Percentiles rank a stretch among this genome's conserved stretches.
Evolutionary conservation across 2,888 invertebrate genomes (phyloP).

Genomic region (Campopleginae sp.): DNA sequence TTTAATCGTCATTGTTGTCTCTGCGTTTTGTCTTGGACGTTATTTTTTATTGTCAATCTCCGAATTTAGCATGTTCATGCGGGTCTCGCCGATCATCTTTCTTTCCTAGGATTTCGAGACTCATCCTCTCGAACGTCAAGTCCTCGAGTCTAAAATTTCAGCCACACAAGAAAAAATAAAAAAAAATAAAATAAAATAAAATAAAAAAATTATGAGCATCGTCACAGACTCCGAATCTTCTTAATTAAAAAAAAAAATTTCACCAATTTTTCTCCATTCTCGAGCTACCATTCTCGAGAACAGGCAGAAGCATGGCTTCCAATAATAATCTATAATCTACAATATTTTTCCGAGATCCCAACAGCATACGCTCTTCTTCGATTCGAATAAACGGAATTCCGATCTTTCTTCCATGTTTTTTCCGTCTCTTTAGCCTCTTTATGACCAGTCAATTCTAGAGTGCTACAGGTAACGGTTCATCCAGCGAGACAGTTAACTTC

Average conservation of each 20-base stretch:
- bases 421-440: background rate
- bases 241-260: no score
- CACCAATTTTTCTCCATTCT: no score
- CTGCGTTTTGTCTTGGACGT: slow-evolving; percentile 35
- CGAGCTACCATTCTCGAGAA: background rate
- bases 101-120: slow-evolving; percentile 37
- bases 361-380: background rate
- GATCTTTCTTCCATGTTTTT: slow-evolving; percentile 1
- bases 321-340: slow-evolving; percentile 28
- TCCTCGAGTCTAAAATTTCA: slow-evolving; percentile 53
- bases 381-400: slow-evolving; percentile 35
- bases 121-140: slow-evolving; percentile 54
- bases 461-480: slow-evolving; percentile 28
- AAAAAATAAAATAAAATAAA: background rate
- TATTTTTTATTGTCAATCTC: slow-evolving; percentile 40
- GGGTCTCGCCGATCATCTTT: slow-evolving; percentile 43
- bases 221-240: background rate
- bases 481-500: slow-evolving; percentile 38
- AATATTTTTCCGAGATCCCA: slow-evolving; percentile 21
- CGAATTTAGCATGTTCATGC: slow-evolving; percentile 25
- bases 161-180: background rate
- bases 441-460: slow-evolving; percentile 48
- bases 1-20: slow-evolving; percentile 19
- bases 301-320: background rate
- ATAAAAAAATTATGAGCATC: background rate